A percentile compares a stretch with the other conserved stretches of the same genome.
Evolutionary conservation across 53 echinoderm and acorn worm genomes (phyloP).

Genomic region (Temnopleurus reevesii): DNA sequence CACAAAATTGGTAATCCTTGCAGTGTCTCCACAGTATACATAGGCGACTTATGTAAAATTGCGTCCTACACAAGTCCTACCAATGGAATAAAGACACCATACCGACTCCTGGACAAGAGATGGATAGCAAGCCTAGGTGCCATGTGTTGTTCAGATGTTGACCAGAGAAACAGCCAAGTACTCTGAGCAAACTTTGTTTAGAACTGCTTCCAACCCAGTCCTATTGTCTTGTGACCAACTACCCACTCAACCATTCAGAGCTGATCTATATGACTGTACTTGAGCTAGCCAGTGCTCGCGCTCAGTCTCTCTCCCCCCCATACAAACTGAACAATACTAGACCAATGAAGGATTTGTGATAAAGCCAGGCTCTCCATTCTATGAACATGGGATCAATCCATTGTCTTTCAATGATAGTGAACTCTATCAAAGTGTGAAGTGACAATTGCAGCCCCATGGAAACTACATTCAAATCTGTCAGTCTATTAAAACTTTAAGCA

Average conservation of each 20-base stretch:
- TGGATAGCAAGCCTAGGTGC: too few relatives aligned
- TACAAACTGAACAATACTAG: background rate
- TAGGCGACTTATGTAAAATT: too few relatives aligned
- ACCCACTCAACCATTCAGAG: background rate
- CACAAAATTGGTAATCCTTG: too few relatives aligned
- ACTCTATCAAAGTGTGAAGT: background rate
- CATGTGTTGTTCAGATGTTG: too few relatives aligned
- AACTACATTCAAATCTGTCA: background rate
- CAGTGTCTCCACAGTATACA: too few relatives aligned
- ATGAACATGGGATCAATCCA: background rate
- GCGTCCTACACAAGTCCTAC: too few relatives aligned
- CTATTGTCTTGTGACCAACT: background rate
- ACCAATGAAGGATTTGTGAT: background rate
- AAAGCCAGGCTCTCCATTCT: background rate
- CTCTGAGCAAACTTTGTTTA: too few relatives aligned
- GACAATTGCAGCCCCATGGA: background rate
- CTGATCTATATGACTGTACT: background rate
- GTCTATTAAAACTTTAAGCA: conserved; percentile 2
- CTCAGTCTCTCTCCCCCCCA: background rate
- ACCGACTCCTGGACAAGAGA: too few relatives aligned
- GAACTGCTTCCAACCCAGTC: background rate
- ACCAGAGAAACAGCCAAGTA: too few relatives aligned
- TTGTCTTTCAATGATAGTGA: conserved; percentile 8
- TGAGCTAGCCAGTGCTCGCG: background rate
- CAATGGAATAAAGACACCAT: too few relatives aligned